Evolutionary conservation across 1,140 invertebrate species (phyloP).

Genomic region (Drosophila melanica): DNA sequence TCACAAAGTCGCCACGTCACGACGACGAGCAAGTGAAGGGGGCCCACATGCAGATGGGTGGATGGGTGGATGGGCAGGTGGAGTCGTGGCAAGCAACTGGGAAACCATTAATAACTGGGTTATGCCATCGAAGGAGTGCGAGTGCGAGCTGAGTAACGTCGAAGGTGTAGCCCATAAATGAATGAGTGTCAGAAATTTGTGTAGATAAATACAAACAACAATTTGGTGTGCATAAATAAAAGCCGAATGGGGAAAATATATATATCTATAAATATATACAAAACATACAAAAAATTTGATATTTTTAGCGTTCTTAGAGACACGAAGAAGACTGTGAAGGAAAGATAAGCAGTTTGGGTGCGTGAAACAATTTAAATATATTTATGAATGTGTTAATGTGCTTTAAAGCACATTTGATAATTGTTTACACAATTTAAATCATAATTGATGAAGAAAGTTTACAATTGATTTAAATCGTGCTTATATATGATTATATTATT

Average conservation of each 20-base stretch:
- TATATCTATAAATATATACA: not conserved
- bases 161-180: slow-evolving; percentile 9
- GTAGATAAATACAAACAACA: not conserved
- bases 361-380: too few relatives aligned
- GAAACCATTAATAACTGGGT: slow-evolving; percentile 78
- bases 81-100: slow-evolving; percentile 49
- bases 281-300: not conserved
- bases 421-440: too few relatives aligned
- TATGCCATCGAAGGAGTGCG: slow-evolving; percentile 71
- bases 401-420: too few relatives aligned
- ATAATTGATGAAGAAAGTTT: too few relatives aligned
- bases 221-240: not conserved
- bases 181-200: slow-evolving; percentile 2
- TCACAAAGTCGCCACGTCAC: slow-evolving; percentile 76
- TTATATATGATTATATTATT: too few relatives aligned
- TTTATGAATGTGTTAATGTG: too few relatives aligned
- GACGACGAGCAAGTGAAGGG: slow-evolving; percentile 38
- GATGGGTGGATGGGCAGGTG: slow-evolving; percentile 31
- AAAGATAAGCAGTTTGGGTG: too few relatives aligned
- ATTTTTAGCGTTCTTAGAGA: too few relatives aligned
- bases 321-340: too few relatives aligned
- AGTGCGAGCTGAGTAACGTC: slow-evolving; percentile 30
- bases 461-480: too few relatives aligned
- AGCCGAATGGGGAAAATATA: not conserved
- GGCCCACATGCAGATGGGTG: slow-evolving; percentile 5